Conservation (phyloP, 2,888 invertebrate species). For the Ophioninae sp. region DNA sequence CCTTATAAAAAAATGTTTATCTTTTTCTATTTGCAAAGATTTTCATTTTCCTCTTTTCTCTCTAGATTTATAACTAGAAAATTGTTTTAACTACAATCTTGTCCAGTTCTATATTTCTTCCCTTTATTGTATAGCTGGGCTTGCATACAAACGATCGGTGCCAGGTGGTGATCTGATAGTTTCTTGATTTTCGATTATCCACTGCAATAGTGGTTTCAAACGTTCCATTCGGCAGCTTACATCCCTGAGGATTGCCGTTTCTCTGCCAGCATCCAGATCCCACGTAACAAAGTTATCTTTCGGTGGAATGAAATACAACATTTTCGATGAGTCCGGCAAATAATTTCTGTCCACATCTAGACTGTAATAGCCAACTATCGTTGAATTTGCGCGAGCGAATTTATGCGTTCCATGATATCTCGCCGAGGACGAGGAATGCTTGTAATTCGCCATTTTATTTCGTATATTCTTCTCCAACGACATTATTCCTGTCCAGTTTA, state of each 20-base stretch:
- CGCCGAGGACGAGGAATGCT: neutral
- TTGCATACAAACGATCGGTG: neutral
- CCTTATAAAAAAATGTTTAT: too few species aligned
- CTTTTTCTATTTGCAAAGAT: too few species aligned
- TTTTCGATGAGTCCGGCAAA: constrained; percentile 32
- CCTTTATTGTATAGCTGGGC: neutral
- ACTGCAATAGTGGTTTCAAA: constrained; percentile 26
- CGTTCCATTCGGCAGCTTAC: neutral
- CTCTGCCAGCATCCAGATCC: constrained; percentile 35
- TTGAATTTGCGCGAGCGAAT: neutral
- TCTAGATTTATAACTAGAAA: too few species aligned
- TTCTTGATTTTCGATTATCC: constrained; percentile 35
- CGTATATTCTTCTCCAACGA: neutral
- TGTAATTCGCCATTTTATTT: neutral
- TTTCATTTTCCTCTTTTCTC: too few species aligned
- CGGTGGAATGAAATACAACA: constrained; percentile 48
- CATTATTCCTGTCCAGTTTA: neutral
- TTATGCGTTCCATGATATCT: neutral
- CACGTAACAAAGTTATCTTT: neutral
- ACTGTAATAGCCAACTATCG: constrained; percentile 45
- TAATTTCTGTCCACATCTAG: constrained; percentile 39
- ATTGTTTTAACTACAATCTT: too few species aligned
- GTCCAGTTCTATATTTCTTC: too few species aligned
- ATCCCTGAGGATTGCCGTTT: neutral
- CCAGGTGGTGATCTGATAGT: constrained; percentile 5